Evolutionary conservation across 2,888 invertebrate species (phyloP).

Genomic region (Drosophila crucigera): DNA sequence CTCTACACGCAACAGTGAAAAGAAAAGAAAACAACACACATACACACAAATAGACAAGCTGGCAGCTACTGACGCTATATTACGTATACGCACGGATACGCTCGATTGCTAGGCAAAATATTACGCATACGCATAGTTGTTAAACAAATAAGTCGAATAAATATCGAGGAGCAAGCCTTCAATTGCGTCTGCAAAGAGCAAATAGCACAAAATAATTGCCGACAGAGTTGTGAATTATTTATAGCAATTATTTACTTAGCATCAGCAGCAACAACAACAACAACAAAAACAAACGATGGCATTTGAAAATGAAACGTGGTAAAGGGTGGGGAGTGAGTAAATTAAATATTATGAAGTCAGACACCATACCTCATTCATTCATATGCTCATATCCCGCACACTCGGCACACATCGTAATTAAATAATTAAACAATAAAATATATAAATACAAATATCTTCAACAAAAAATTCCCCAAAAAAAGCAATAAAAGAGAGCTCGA

Average conservation of each 20-base stretch:
- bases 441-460: conserved; percentile 13
- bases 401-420: conserved; percentile 43
- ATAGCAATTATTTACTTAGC: conserved; percentile 70
- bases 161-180: conserved; percentile 34
- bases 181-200: conserved; percentile 42
- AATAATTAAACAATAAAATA: conserved; percentile 48
- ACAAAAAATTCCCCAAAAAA: conserved; percentile 32
- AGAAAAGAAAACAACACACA: conserved; percentile 1
- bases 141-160: conserved; percentile 50
- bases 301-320: conserved; percentile 54
- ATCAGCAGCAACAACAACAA: conserved; percentile 27
- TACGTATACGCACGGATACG: conserved; percentile 67
- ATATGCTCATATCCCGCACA: neutral
- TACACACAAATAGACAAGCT: neutral
- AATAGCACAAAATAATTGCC: conserved; percentile 56
- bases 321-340: conserved; percentile 4
- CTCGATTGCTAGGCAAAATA: conserved; percentile 66
- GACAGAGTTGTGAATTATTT: conserved; percentile 58
- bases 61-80: conserved; percentile 35
- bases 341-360: conserved; percentile 11
- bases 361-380: neutral
- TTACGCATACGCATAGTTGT: conserved; percentile 77
- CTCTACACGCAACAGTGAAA: conserved; percentile 20
- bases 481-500: conserved; percentile 26
- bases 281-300: neutral